Evolutionary conservation across 1,140 invertebrate species (phyloP).

Genomic region (Drosophila arawakana): DNA sequence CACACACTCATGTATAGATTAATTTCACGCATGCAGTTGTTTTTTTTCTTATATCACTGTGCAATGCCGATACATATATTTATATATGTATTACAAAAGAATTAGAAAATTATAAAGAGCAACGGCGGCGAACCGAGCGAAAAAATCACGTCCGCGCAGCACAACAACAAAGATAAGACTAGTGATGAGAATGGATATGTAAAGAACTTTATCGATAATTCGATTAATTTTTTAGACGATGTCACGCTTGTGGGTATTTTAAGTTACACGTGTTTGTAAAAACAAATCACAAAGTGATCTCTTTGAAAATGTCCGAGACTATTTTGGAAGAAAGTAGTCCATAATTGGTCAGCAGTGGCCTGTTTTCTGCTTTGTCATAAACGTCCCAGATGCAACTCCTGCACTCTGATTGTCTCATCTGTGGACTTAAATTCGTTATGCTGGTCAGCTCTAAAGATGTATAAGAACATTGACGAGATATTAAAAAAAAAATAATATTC

Average conservation of each 20-base stretch:
- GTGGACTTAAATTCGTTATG: slow-evolving; percentile 99
- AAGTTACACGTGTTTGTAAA: too few relatives aligned
- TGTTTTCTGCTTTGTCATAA: too few relatives aligned
- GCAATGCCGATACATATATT: slow-evolving; percentile 50
- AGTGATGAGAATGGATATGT: slow-evolving; percentile 19
- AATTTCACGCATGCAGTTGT: slow-evolving; percentile 60
- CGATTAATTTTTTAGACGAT: not conserved
- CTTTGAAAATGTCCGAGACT: too few relatives aligned
- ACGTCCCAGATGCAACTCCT: too few relatives aligned
- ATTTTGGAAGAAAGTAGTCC: too few relatives aligned
- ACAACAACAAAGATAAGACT: slow-evolving; percentile 69
- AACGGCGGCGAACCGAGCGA: slow-evolving; percentile 44
- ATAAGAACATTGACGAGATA: too few relatives aligned
- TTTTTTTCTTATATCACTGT: slow-evolving; percentile 61
- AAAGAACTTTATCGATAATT: slow-evolving; percentile 23
- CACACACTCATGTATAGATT: slow-evolving; percentile 19
- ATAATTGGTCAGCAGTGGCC: too few relatives aligned
- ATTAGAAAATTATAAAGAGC: slow-evolving; percentile 58
- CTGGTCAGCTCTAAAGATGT: slow-evolving; percentile 85
- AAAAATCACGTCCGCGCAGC: slow-evolving; percentile 56
- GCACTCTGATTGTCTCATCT: slow-evolving; percentile 89
- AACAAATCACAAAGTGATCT: too few relatives aligned
- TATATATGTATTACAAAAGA: slow-evolving; percentile 64
- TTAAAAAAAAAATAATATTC: too few relatives aligned
- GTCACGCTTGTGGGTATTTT: not conserved